A percentile compares a stretch with the other conserved stretches of the same genome.
Conservation (phyloP, 1,140 invertebrate species). For the Bombus terrestris region DNA sequence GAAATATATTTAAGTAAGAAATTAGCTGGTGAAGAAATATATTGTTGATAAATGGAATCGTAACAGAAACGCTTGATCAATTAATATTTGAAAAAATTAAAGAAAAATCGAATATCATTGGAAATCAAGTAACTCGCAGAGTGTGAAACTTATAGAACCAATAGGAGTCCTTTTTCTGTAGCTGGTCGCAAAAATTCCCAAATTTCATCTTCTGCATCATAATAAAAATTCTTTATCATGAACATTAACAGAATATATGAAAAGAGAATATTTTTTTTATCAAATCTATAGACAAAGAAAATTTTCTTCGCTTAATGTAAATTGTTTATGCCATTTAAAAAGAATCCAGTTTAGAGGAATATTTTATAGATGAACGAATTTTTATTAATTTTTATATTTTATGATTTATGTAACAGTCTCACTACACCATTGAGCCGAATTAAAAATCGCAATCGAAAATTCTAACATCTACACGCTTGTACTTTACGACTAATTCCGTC, state of each 20-base stretch:
- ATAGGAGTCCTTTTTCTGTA: conserved; percentile 20
- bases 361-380: no score
- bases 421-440: conserved; percentile 7
- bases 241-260: background rate
- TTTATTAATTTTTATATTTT: no score
- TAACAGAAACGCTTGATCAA: background rate
- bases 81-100: background rate
- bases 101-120: background rate
- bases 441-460: conserved; percentile 21
- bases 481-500: conserved; percentile 49
- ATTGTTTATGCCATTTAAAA: no score
- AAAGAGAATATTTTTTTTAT: background rate
- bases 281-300: no score
- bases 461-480: conserved; percentile 36
- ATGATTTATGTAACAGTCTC: background rate
- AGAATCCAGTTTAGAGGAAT: no score
- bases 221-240: background rate
- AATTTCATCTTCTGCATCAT: background rate
- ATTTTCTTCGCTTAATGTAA: no score
- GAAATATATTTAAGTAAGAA: background rate
- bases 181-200: conserved; percentile 1
- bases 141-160: background rate
- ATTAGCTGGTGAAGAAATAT: background rate
- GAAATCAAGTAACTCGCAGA: background rate
- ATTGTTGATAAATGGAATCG: background rate